These are phyloP conservation scores for Drosophila vallismaia DNA, from an alignment of 2,888 invertebrate species.

Conservation along the genomic window DNA sequence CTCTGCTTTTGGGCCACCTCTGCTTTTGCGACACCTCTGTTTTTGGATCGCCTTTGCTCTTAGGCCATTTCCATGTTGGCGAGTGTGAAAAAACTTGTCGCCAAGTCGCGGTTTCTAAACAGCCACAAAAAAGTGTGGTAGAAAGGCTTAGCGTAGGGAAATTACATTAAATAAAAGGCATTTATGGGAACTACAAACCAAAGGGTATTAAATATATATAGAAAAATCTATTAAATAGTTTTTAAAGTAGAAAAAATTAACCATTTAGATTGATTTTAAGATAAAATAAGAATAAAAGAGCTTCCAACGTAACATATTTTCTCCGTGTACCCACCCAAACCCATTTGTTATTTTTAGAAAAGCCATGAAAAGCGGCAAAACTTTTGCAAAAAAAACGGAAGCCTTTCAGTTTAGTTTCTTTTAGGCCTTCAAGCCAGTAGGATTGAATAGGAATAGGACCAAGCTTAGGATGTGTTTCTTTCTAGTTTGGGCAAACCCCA, in stretches of 20 bases:
- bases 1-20: no score
- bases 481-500: conserved; percentile 44
- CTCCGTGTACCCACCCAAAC: background rate
- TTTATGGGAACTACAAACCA: background rate
- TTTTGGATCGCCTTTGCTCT: no score
- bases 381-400: conserved; percentile 6
- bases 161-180: conserved; percentile 3
- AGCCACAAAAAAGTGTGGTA: conserved; percentile 5
- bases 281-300: no score
- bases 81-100: conserved; percentile 11
- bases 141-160: conserved; percentile 7
- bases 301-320: no score
- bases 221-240: no score
- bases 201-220: no score
- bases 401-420: conserved; percentile 31
- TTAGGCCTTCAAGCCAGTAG: conserved; percentile 5
- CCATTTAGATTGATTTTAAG: no score
- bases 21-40: no score
- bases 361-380: background rate
- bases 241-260: no score
- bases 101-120: background rate
- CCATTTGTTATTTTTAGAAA: conserved; percentile 11
- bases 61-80: conserved; percentile 12
- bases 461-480: conserved; percentile 52
- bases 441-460: background rate